phyloP scores from a whole-genome alignment of 2,113 vertebrate species.

The Bombycilla garrulus region DNA sequence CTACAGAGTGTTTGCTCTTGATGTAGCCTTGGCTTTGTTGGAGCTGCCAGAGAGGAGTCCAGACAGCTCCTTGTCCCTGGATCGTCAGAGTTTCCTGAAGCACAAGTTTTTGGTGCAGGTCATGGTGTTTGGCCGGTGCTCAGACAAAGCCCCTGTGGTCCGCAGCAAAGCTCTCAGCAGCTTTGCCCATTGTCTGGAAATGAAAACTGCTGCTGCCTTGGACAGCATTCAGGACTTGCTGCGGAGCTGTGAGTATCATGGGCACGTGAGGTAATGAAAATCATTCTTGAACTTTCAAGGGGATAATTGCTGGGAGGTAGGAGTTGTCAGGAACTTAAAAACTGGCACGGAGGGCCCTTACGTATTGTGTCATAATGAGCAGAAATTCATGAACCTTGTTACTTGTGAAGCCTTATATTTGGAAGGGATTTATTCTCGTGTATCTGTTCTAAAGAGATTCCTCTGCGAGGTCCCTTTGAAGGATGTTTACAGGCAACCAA shows the following conservation, averaged over 20 bases:
- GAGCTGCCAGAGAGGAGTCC: slow-evolving; percentile 78
- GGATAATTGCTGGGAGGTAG: not conserved
- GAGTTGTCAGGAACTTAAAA: not conserved
- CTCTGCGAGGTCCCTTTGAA: not conserved
- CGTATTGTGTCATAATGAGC: not conserved
- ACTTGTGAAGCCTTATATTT: not conserved
- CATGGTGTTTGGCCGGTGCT: slow-evolving; percentile 84
- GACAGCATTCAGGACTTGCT: slow-evolving; percentile 78
- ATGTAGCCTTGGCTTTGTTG: slow-evolving; percentile 86
- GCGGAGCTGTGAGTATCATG: slow-evolving; percentile 70
- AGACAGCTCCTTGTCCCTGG: slow-evolving; percentile 60
- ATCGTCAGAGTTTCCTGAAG: slow-evolving; percentile 73
- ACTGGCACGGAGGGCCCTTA: not conserved
- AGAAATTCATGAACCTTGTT: not conserved
- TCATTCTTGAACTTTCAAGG: not conserved
- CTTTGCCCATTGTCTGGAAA: slow-evolving; percentile 86
- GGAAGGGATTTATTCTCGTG: not conserved
- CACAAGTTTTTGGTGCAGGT: slow-evolving; percentile 88
- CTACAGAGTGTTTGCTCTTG: slow-evolving; percentile 87
- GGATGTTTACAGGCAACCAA: not conserved
- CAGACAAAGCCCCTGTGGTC: slow-evolving; percentile 81
- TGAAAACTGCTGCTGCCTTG: slow-evolving; percentile 51
- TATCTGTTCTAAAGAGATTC: not conserved
- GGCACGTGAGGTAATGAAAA: not conserved
- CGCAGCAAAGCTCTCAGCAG: slow-evolving; percentile 85